Evolutionary conservation across 2,113 vertebrate species (phyloP).

Genomic region (Aldabrachelys gigantea): DNA sequence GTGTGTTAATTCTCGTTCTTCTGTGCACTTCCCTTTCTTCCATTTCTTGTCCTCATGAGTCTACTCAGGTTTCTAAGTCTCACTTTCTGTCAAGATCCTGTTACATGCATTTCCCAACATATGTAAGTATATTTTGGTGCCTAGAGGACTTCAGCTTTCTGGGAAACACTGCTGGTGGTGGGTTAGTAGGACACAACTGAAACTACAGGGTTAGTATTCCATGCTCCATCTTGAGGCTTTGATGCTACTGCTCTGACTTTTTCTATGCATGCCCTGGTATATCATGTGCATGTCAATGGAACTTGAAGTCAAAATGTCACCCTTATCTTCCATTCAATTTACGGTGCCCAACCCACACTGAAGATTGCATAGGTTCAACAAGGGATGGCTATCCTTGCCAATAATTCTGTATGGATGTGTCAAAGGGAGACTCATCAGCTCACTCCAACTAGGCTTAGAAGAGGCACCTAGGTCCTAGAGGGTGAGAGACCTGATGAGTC

Average conservation of each 20-base stretch:
- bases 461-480: too few species aligned
- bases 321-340: neutral
- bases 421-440: too few species aligned
- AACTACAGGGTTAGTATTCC: neutral
- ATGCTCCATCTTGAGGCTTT: neutral
- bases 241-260: neutral
- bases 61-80: neutral
- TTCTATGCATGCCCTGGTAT: neutral
- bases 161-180: neutral
- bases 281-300: neutral
- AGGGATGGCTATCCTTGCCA: neutral
- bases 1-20: neutral
- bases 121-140: neutral
- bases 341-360: neutral
- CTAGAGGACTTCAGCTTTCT: neutral
- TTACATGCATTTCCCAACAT: neutral
- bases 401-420: neutral
- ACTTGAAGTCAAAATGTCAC: neutral
- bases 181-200: neutral
- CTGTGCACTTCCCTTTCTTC: neutral
- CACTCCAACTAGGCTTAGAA: too few species aligned
- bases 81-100: neutral
- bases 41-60: neutral
- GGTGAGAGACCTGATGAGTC: too few species aligned
- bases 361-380: neutral